Base-by-base conservation (phyloP, 1,140 invertebrate genomes). In the Zeugodacus cucurbitae region DNA sequence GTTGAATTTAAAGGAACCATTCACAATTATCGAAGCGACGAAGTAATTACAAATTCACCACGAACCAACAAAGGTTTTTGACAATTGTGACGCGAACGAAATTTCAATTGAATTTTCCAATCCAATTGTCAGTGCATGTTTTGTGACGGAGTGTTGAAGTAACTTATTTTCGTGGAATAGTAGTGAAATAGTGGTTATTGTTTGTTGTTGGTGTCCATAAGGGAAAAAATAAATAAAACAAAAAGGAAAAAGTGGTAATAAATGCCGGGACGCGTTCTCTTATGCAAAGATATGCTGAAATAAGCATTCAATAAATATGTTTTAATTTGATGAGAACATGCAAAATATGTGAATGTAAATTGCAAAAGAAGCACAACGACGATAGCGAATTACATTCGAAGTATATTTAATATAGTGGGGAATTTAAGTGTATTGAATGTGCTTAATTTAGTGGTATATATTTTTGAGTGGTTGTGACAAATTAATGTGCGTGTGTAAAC, bases 401-500 rank as follows among this genome's bases (percentile, higher is more conserved):
- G n/a, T 26, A 48, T 54, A 82, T 82, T 48, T n/a, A n/a, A n/a
- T n/a, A n/a, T 82, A 34, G 34, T 82, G 48, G 74, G 26, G 48
- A 48, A 54, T 82, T 29, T 6, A 44, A 29, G 41, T 48, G 41
- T 48, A 82, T 3, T 54, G 48, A 82, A 29, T 82, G 37, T 82
- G 74, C 10, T 82, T 74, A 74, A 41, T 22, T 82, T 82, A 82
- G 41, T 82, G n/a, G 41, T 29, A 62, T 22, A 62, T 62, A 82
- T 82, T 82, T 48, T 10, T 74, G 22, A 41, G 74, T 82, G 74
- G 74, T 82, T 82, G 41, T 82, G 74, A 82, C 48, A 82, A 82
- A 48, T 48, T 10, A 48, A 34, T 48, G 74, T 82, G n/a, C 74
- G 74, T 82, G 41, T 48, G 41, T 26, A 11, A 48, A 48, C 37